These are phyloP conservation scores for Gnatocerus cornutus DNA, from an alignment of 2,888 invertebrate species.

Conservation along the genomic window DNA sequence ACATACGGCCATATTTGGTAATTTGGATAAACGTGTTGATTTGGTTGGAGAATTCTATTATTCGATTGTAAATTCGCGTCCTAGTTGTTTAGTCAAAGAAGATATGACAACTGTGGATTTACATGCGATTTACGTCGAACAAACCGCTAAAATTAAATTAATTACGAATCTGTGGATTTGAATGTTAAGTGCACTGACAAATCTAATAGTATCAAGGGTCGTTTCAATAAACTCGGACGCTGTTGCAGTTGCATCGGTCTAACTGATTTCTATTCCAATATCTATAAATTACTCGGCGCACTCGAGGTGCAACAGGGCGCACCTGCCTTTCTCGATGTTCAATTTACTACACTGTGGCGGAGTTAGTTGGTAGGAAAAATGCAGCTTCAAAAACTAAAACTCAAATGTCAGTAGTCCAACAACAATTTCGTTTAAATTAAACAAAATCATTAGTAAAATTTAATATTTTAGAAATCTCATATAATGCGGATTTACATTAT, in stretches of 20 bases:
- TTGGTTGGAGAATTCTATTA: slow-evolving; percentile 24
- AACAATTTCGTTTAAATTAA: too few relatives aligned
- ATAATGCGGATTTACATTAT: too few relatives aligned
- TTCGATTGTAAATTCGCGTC: slow-evolving; percentile 14
- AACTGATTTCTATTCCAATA: slow-evolving; percentile 17
- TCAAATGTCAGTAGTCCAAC: too few relatives aligned
- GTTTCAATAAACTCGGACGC: slow-evolving; percentile 19
- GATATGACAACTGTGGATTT: slow-evolving; percentile 29
- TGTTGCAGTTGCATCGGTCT: slow-evolving; percentile 13
- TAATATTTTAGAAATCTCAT: too few relatives aligned
- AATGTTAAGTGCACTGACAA: slow-evolving; percentile 36
- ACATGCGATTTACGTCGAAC: slow-evolving; percentile 22
- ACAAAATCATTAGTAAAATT: too few relatives aligned
- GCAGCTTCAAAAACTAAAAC: too few relatives aligned
- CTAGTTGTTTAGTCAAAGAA: slow-evolving; percentile 15
- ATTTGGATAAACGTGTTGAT: slow-evolving; percentile 31
- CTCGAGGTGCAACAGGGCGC: slow-evolving; percentile 1
- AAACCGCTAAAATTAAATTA: slow-evolving; percentile 30
- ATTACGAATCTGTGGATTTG: slow-evolving; percentile 20
- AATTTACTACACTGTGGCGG: slow-evolving; percentile 2
- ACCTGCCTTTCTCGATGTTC: slow-evolving; percentile 11
- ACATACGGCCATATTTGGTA: slow-evolving; percentile 20
- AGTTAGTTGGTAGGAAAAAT: too few relatives aligned
- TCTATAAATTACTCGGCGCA: slow-evolving; percentile 15
- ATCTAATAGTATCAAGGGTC: slow-evolving; percentile 31